Evolutionary conservation across 2,888 invertebrate genomes (phyloP), one percentile per base, ranked within the genome.

Genomic region (Tetheella fluctuosa): DNA sequence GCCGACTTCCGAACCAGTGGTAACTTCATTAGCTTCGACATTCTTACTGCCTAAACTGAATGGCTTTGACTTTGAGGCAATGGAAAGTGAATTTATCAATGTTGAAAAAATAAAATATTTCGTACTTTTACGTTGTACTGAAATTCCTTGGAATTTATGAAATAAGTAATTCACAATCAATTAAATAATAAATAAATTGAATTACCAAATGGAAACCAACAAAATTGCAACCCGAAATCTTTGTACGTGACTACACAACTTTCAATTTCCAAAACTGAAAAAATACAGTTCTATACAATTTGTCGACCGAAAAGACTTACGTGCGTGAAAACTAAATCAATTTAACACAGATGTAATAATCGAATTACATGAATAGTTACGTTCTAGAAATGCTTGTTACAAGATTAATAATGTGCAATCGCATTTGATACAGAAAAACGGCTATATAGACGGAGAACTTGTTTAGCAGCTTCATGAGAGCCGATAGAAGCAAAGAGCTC

Each of bases 381-480:
- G 48, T 20, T 48, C 48, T 48, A 48, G 20, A 48, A 48, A 48
- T 20, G 39, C 39, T 15, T 39, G 39, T n/a, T n/a, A n/a, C 39
- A 5, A 39, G n/a, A 20, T 48, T 20, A 15, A 48, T 48, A 20
- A 25, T 25, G n/a, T n/a, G n/a, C n/a, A 7, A 42, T 1, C 6
- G 39, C 39, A 42, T n/a, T 42, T 42, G 17, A 17, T 17, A 42
- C 42, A n/a, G 42, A 5, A 42, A 17, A 42, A n/a, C 28, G 28
- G 28, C 7, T 28, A 2, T 6, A 30, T 10, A 7, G 30, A 1
- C 7, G 7, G 30, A 8, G 4, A 30, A 30, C 8, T 30, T n/a
- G n/a, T n/a, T n/a, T n/a, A n/a, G n/a, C n/a, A n/a, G n/a, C n/a
- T n/a, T n/a, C n/a, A n/a, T n/a, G n/a, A n/a, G n/a, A n/a, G n/a